Base-by-base conservation (phyloP, 2,113 vertebrate species). In the Hyla sarda region DNA sequence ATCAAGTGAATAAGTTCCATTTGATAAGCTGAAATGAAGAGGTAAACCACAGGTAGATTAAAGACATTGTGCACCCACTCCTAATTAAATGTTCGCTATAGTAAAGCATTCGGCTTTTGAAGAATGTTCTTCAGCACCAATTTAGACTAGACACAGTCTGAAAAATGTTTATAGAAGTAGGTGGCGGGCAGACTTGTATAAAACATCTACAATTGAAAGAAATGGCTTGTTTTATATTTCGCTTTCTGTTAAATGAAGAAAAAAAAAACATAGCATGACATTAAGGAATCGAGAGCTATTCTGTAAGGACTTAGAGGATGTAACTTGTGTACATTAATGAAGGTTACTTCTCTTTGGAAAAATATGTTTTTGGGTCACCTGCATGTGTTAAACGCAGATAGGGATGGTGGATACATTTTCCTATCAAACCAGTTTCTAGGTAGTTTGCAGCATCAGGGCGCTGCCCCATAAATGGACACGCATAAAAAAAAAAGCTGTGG, bases 31-130 rank as follows among this genome's bases (percentile, higher is more conserved):
- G n/a, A 50, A 25, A 76, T 50, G 11, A 76, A 52, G 32, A 19
- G 65, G 6, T 75, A 75, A 75, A 75, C 10, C 41, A 47, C 23
- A 75, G 73, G 21, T 74, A 75, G 37, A 47, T 25, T 48, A 75
- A 75, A 50, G 14, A 28, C 73, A 50, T 16, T 8, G 73, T 50
- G 73, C 21, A 25, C 73, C 50, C 23, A 1, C n/a, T 25, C n/a
- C 45, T 74, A 74, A 74, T n/a, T 47, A 48, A 23, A 74, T 48
- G 37, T 4, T 48, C 11, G 41, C 45, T 48, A 25, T 28, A 25
- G 7, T 12, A 21, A 73, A 48, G 41, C 45, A 28, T 13, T 28
- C 14, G 65, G 16, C 65, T 69, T 19, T 19, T 34, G 65, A 69
- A 69, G 65, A 69, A 69, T 21, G 32, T 69, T 34, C 65, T 37